Base-by-base conservation (phyloP, 2,797 vertebrate genomes). In the Sciurus carolinensis region DNA sequence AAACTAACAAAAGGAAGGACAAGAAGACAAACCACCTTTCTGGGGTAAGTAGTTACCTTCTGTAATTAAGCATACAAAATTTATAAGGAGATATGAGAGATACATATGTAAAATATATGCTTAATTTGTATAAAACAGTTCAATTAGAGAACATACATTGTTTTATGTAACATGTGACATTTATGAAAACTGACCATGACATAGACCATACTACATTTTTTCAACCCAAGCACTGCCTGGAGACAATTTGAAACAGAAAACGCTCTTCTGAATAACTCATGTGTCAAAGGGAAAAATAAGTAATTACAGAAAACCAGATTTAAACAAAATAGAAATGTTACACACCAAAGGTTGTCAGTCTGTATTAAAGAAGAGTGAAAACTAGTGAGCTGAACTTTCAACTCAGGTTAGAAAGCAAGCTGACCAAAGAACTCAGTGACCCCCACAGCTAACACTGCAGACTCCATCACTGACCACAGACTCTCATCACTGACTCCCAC, bases 231-330 rank as follows among this genome's bases (percentile, higher is more conserved):
- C 47, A 76, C 83, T 81, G 90, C 2, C 28, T 57, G 85, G n/a
- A 92, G 52, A 59, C 33, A 50, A 93, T 77, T 11, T 82, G 59
- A 92, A 95, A 90, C 30, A 64, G 20, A 96, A 67, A 85, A 67
- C 7, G 30, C 50, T 73, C 39, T 39, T 39, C 39, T 39, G 39
- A 39, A 39, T 39, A 39, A 39, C 39, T 3, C 39, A 39, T 39
- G 4, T 3, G 39, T 39, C 39, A 39, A 83, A 91, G 22, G 76
- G 36, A 81, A 59, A 24, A 75, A 59, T n/a, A 66, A 12, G 44
- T 26, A 69, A 14, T 72, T 1, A 39, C 8, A 50, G 64, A n/a
- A n/a, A 90, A 71, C 39, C 39, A 47, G 10, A 62, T 57, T 54
- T 84, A 54, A 95, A 79, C 15, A 82, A 82, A 47, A 77, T 57